Evolutionary conservation across 2,888 invertebrate species (phyloP), one percentile per base, ranked within the genome.

Genomic region (Timema podura): DNA sequence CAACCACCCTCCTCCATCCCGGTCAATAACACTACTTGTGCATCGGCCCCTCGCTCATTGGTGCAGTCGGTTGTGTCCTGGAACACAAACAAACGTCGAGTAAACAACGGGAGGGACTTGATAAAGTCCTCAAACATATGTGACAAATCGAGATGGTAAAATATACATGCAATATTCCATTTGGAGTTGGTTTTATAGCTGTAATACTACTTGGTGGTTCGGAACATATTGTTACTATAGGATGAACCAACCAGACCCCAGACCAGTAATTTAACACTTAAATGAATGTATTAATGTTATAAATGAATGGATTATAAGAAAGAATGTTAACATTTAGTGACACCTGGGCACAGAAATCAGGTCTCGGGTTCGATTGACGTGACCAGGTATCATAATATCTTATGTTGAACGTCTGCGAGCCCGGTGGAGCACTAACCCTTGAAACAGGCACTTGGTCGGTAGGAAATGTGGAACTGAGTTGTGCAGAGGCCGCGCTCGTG

Each of bases 381-480:
- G 15, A 15, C 30, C 30, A 61, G n/a, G n/a, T 61, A 61, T 11
- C 16, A 61, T 30, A 3, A 3, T 61, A 15, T 49, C 10, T 2
- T 2, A 15, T 10, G 61, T n/a, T n/a, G 61, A 15, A 61, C 61
- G 10, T 61, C 1, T 15, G n/a, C 2, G n/a, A 30, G 11, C 30
- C 13, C 10, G 2, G n/a, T 2, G 15, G 15, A 16, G 47, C n/a
- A 65, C 67, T 64, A 48, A 68, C 70, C 68, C 70, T 68, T 44
- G 48, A 68, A 70, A 67, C 77, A 78, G 78, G 77, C 78, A 77
- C 78, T 78, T 78, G 78, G 75, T 77, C 75, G 74, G 75, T 74
- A 77, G 77, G 77, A 76, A 75, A 74, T 68, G 72, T 75, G 75
- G 76, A 76, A 74, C 75, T 75, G 74, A 70, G 76, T 65, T 71